Conservation (phyloP, 2,888 invertebrate genomes). For the Pammene aurita region DNA sequence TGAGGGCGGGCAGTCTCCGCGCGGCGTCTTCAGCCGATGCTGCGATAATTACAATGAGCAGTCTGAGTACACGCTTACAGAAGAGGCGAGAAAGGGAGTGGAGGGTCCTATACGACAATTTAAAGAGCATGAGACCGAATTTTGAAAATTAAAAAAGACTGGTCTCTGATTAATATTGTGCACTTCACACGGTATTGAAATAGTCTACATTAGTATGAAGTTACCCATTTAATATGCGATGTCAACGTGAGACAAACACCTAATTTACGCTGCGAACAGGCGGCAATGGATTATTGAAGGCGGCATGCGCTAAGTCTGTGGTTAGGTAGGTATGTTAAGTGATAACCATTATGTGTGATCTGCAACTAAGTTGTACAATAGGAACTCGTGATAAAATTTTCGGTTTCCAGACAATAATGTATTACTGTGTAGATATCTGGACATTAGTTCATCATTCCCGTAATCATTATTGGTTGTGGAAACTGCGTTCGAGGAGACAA, state of each 20-base stretch:
- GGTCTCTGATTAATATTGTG: too few species aligned
- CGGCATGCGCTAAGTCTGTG: neutral
- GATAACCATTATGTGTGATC: slow-evolving; percentile 20
- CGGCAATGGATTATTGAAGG: too few species aligned
- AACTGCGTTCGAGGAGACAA: neutral
- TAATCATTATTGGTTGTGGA: slow-evolving; percentile 4
- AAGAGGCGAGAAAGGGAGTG: too few species aligned
- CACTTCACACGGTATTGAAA: too few species aligned
- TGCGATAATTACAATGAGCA: slow-evolving; percentile 76
- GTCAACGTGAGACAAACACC: too few species aligned
- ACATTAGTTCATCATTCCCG: slow-evolving; percentile 8
- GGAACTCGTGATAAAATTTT: slow-evolving; percentile 16
- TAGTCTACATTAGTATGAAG: too few species aligned
- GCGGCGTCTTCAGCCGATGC: slow-evolving; percentile 72
- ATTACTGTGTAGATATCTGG: slow-evolving; percentile 5
- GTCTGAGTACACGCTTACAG: slow-evolving; percentile 60
- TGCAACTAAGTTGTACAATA: slow-evolving; percentile 13
- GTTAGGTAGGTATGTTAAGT: neutral
- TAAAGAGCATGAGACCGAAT: too few species aligned
- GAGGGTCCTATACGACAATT: too few species aligned
- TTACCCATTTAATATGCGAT: too few species aligned
- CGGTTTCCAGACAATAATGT: slow-evolving; percentile 8
- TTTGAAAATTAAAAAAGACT: too few species aligned
- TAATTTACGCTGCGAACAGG: too few species aligned
- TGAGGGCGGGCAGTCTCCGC: slow-evolving; percentile 77